Evolutionary conservation across 2,797 vertebrate genomes (phyloP).

Genomic region (Danio aesculapii): DNA sequence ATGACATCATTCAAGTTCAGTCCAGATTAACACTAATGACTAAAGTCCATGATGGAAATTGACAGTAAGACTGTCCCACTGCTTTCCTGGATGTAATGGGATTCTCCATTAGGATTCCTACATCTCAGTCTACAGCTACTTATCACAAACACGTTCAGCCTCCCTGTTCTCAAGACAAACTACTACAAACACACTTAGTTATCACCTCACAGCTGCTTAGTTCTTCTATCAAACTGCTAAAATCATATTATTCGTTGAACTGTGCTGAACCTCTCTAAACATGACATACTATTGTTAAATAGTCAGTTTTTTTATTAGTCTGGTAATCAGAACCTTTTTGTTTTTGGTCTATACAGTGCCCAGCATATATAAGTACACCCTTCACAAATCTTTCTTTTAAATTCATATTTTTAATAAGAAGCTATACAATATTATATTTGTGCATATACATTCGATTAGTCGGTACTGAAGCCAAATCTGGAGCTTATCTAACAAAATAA

Average conservation of each 20-base stretch:
- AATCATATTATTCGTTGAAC: neutral
- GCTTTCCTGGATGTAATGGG: slow-evolving; percentile 57
- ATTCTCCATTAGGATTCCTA: slow-evolving; percentile 1
- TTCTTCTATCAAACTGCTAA: neutral
- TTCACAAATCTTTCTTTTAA: too few relatives aligned
- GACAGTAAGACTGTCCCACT: slow-evolving; percentile 55
- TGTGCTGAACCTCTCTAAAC: neutral
- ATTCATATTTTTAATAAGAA: too few relatives aligned
- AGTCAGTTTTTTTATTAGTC: neutral
- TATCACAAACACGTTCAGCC: neutral
- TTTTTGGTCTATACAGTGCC: slow-evolving; percentile 56
- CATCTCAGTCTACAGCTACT: slow-evolving; percentile 3
- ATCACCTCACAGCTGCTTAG: neutral
- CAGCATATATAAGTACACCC: too few relatives aligned
- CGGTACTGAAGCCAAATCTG: too few relatives aligned
- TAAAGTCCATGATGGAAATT: slow-evolving; percentile 59
- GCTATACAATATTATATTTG: too few relatives aligned
- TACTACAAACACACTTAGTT: neutral
- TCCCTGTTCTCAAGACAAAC: neutral
- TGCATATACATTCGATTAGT: too few relatives aligned
- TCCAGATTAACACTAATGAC: slow-evolving; percentile 72
- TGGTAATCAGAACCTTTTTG: neutral
- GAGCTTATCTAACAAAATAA: too few relatives aligned
- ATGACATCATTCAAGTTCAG: slow-evolving; percentile 47
- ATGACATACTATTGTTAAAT: neutral